Base-by-base conservation (phyloP, 2,888 invertebrate genomes). In the Drosophila affinis region DNA sequence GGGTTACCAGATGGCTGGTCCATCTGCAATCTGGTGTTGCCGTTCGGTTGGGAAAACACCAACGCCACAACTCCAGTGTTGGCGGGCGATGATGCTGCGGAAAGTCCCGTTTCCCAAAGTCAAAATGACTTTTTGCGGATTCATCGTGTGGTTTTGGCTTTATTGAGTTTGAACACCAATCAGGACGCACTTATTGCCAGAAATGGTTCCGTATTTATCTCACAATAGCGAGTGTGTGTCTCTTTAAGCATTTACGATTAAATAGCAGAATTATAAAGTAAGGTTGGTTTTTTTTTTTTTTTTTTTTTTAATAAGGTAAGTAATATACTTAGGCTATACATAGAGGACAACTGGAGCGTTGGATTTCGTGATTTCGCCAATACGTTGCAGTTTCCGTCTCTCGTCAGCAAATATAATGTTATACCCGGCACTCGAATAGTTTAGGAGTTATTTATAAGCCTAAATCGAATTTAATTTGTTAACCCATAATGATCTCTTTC, bases 31-130 rank as follows among this genome's bases (percentile, higher is more conserved):
- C 29, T 29, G 29, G 56, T 7, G 58, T 58, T 62, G 58, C 62
- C 58, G 58, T 57, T 29, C 49, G 48, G n/a, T 39, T 51, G 49
- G 21, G 49, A 62, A 49, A 58, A 63, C 48, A 24, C n/a, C 39
- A 29, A 24, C 5, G 24, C 24, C 29, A 27, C 47, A 14, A 14
- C 10, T 52, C 24, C 44, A 49, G 55, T 70, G 65, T 65, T 74
- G 64, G 14, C 14, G 39, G 39, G 14, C 39, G 39, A n/a, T 39
- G 39, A 39, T 39, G 39, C 39, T 39, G 39, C 2, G 39, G 39
- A 7, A n/a, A n/a, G 39, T n/a, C 39, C 39, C 39, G 14, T 32
- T 3, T 44, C 49, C 52, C 10, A 9, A 27, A 9, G 6, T 3
- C n/a, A 14, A 39, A 39, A n/a, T 39, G 6, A 14, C 14, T 5